Percentiles rank a stretch among this genome's conserved stretches.
Evolutionary conservation across 1,140 invertebrate genomes (phyloP).

Genomic region (Asobara japonica): DNA sequence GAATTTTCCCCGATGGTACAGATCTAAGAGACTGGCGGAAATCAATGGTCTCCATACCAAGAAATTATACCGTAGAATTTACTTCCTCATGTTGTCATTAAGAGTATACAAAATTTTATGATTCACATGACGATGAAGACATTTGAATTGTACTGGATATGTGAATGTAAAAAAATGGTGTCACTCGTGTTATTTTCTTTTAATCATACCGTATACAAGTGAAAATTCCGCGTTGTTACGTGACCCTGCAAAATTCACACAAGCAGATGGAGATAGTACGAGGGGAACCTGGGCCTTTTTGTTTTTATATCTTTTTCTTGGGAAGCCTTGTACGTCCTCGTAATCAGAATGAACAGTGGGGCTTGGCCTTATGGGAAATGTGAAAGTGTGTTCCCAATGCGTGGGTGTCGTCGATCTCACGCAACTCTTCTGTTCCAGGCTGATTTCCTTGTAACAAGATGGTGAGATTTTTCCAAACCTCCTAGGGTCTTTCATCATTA

Average conservation of each 20-base stretch:
- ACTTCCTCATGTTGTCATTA: not conserved
- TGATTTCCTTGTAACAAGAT: not conserved
- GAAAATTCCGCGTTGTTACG: not conserved
- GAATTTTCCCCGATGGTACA: not conserved
- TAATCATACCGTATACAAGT: not conserved
- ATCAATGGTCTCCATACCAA: not conserved
- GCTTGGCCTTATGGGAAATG: conserved; percentile 48
- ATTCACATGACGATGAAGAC: not conserved
- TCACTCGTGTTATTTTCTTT: not conserved
- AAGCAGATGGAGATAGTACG: not conserved
- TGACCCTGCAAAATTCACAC: conserved; percentile 1
- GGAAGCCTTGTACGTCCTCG: conserved; percentile 22
- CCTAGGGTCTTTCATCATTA: not conserved
- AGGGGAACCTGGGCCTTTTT: not conserved
- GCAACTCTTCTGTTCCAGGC: conserved; percentile 29
- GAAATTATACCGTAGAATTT: not conserved
- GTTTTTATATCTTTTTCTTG: not conserved
- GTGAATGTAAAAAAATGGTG: not conserved
- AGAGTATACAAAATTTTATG: not conserved
- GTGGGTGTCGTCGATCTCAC: conserved; percentile 50
- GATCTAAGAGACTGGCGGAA: not conserved
- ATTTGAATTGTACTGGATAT: not conserved
- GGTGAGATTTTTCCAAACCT: not conserved
- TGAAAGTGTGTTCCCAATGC: conserved; percentile 44
- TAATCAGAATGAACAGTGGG: conserved; percentile 25